phyloP scores from a whole-genome alignment of 2,113 vertebrate genomes.

The Pteruthius melanotis region DNA sequence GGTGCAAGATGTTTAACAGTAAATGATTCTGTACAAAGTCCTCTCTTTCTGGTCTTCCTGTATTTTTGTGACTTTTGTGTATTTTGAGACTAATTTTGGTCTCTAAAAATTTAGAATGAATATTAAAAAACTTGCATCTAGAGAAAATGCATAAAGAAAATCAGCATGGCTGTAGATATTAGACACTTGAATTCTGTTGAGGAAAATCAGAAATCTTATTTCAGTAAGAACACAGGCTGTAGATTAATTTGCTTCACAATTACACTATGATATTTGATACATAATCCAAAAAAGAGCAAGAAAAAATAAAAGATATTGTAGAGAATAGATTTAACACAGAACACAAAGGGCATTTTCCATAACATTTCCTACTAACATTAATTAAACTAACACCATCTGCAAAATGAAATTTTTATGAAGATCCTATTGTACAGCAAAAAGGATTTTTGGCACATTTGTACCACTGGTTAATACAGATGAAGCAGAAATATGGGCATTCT shows the following conservation, averaged over 20 bases:
- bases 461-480: background rate
- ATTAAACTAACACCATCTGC: background rate
- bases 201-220: background rate
- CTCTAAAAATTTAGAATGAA: background rate
- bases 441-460: constrained; percentile 32
- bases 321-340: background rate
- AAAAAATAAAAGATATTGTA: background rate
- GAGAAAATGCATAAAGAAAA: background rate
- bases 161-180: background rate
- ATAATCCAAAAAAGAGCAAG: background rate
- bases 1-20: background rate
- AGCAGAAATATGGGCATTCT: constrained; percentile 7
- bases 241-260: background rate
- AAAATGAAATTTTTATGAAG: background rate
- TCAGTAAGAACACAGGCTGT: background rate
- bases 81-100: background rate
- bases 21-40: background rate
- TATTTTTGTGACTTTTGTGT: background rate
- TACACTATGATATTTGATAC: background rate
- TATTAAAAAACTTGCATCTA: background rate
- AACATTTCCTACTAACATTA: background rate
- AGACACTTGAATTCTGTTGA: background rate
- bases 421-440: background rate
- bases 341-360: background rate
- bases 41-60: background rate